Base-by-base conservation (phyloP, 1,140 invertebrate genomes). In the Idris sp. region DNA sequence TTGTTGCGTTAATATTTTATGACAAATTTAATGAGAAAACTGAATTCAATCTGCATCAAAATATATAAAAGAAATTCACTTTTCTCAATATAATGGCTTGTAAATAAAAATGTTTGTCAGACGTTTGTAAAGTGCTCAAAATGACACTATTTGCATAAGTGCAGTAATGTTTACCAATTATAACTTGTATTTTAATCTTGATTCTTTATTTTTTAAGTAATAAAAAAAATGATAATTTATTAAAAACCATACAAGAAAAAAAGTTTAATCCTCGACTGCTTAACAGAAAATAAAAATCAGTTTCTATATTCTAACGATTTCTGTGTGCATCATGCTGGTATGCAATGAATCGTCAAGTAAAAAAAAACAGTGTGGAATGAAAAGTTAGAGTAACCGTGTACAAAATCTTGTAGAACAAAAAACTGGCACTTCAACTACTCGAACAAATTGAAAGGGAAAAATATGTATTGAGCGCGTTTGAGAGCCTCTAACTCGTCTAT, bases 211-310 rank as follows among this genome's bases (percentile, higher is more conserved):
- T n/a, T n/a, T n/a, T n/a, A n/a, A n/a, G n/a, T n/a, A n/a, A n/a
- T n/a, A n/a, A n/a, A n/a, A n/a, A n/a, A n/a, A n/a, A n/a, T n/a
- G n/a, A n/a, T n/a, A n/a, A n/a, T n/a, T n/a, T n/a, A n/a, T n/a
- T n/a, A n/a, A n/a, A n/a, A n/a, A n/a, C n/a, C n/a, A n/a, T n/a
- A n/a, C n/a, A n/a, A n/a, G n/a, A n/a, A n/a, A n/a, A n/a, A n/a
- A n/a, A n/a, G n/a, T n/a, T n/a, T 18, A 44, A 59, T 59, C 54
- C 54, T 59, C 54, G 54, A 48, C 13, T 40, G 54, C 41, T 13
- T 14, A 0, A 38, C 13, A 15, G 19, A 16, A n/a, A 2, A 38
- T 14, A 16, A 26, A 33, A 28, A 15, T 18, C 5, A 35, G 46
- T 8, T 59, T 11, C 25, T 13, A 18, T 40, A 6, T n/a, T 48